Evolutionary conservation across 2,888 invertebrate species (phyloP), one percentile per base, ranked within the genome.

Genomic region (Sicus ferrugineus): DNA sequence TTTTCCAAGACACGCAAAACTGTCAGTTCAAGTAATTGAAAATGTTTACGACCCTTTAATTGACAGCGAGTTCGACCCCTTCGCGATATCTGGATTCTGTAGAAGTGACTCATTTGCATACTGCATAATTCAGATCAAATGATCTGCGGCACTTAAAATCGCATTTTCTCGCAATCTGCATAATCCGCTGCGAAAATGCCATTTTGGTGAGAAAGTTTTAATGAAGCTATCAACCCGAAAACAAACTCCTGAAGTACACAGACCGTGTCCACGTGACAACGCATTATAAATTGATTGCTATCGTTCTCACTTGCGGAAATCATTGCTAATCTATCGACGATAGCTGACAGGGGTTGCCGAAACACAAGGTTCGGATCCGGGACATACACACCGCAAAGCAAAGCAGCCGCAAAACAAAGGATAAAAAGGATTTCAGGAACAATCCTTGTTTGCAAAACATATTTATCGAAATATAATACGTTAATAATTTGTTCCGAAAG

Each of bases 281-380:
- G 68, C 69, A 68, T 69, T 66, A 61, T 56, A 42, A 70, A 71
- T 73, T 68, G 70, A 42, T 46, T 68, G 64, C 62, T 66, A 72
- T 70, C 67, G 61, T 34, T 67, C 16, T n/a, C 14, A n/a, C 21
- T 50, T 59, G 67, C 59, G 48, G 52, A 67, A 67, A 67, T 54
- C 16, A 30, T 48, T 58, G 67, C 67, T 23, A 59, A 67, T 59
- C 58, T 42, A 23, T 67, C 58, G 58, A 58, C 30, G 34, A 30
- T 46, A 31, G 16, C 21, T 59, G 67, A 48, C 48, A 21, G 54
- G 54, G 65, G 67, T 67, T 34, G 23, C 21, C 34, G 31, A n/a
- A n/a, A n/a, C n/a, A n/a, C 30, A 42, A 54, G 67, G 67, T 14
- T 59, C 31, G 34, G 31, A 34, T 23, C 23, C 28, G 7, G 26